These are phyloP conservation scores for Sakesphorus luctuosus DNA, from an alignment of 2,113 vertebrate species.

Conservation along the genomic window DNA sequence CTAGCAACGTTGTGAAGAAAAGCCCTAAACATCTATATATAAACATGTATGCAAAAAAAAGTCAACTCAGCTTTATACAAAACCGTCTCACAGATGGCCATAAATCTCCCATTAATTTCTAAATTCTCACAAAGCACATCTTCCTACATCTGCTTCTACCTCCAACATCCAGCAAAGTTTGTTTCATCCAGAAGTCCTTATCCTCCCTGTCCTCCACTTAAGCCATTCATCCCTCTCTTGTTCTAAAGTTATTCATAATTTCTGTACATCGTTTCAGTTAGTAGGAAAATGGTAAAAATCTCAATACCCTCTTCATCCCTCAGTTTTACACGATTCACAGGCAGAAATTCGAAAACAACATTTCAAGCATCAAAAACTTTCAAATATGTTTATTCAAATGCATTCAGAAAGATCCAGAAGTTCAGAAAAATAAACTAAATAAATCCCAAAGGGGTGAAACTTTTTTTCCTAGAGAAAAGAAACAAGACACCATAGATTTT, in stretches of 20 bases:
- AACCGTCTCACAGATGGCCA: not conserved
- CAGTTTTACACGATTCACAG: not conserved
- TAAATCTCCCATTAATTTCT: constrained; percentile 21
- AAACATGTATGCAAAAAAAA: constrained; percentile 4
- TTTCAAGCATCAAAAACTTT: not conserved
- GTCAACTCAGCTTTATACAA: constrained; percentile 12
- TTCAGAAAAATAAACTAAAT: constrained; percentile 49
- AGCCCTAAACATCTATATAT: constrained; percentile 21
- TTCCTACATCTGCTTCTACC: not conserved
- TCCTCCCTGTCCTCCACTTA: not conserved
- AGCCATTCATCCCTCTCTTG: not conserved
- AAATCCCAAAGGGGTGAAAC: constrained; percentile 10
- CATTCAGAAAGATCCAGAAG: constrained; percentile 46
- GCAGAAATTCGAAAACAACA: not conserved
- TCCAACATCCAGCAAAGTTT: not conserved
- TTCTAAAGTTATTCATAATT: not conserved
- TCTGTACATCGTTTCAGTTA: not conserved
- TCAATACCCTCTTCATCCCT: not conserved
- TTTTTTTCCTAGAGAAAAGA: constrained; percentile 28
- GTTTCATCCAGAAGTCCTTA: not conserved
- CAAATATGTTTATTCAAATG: constrained; percentile 10
- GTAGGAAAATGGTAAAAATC: not conserved
- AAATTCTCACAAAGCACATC: not conserved
- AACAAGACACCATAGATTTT: constrained; percentile 34
- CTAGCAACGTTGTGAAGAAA: not conserved